These are phyloP conservation scores for Rhogogaster chlorosoma DNA, from an alignment of 2,888 invertebrate species.

Conservation along the genomic window DNA sequence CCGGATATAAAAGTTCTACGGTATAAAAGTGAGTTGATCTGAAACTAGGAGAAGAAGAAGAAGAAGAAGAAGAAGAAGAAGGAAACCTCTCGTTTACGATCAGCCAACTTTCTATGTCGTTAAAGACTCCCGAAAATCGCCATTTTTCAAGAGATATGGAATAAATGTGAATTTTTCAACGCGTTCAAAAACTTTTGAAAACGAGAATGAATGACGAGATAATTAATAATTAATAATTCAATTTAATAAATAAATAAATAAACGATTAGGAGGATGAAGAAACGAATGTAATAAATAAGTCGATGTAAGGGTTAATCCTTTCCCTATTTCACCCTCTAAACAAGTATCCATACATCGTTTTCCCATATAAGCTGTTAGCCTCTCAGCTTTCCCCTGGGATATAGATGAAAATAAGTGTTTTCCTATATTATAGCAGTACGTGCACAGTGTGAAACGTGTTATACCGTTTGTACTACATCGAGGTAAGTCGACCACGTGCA, in stretches of 20 bases:
- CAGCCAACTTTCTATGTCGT: slow-evolving; percentile 25
- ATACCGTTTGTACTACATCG: neutral
- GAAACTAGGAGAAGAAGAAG: neutral
- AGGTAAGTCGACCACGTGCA: neutral
- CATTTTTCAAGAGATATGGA: neutral
- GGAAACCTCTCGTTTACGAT: slow-evolving; percentile 25
- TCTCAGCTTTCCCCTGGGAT: slow-evolving; percentile 3
- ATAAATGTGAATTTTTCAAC: neutral
- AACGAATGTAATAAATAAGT: neutral
- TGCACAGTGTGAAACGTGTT: neutral
- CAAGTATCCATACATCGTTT: neutral
- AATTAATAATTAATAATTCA: neutral
- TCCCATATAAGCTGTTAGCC: slow-evolving; percentile 5
- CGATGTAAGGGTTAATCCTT: neutral
- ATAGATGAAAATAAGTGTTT: slow-evolving; percentile 36
- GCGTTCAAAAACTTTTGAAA: neutral
- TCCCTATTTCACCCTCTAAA: neutral
- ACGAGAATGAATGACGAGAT: neutral
- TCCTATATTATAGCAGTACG: slow-evolving; percentile 4
- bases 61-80: neutral
- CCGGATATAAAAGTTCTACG: slow-evolving; percentile 19
- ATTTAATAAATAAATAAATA: neutral
- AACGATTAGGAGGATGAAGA: neutral
- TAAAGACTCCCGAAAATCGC: slow-evolving; percentile 15
- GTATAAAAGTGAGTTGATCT: neutral